phyloP scores from a whole-genome alignment of 2,113 vertebrate species.

The Platanista minor region DNA sequence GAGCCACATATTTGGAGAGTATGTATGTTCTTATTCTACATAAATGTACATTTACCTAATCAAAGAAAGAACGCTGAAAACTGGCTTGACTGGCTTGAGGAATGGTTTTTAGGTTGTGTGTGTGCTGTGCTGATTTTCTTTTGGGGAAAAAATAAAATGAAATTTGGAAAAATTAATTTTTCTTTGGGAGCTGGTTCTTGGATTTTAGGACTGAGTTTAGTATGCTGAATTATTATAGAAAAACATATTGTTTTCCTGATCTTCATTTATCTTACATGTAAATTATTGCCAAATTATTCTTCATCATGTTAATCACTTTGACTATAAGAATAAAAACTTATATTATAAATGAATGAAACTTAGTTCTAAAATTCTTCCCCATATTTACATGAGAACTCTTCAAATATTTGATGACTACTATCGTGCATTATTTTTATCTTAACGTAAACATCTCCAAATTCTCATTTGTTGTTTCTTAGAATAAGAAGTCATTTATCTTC shows the following conservation, averaged over 20 bases:
- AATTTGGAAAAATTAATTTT: constrained; percentile 13
- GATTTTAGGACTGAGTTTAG: background rate
- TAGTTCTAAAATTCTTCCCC: background rate
- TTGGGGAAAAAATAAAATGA: background rate
- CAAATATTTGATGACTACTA: background rate
- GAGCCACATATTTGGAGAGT: constrained; percentile 60
- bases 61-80: background rate
- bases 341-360: constrained; percentile 13
- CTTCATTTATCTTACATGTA: background rate
- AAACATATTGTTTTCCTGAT: background rate
- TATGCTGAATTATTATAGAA: constrained; percentile 14
- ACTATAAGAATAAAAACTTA: background rate
- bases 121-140: background rate
- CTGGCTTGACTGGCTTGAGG: background rate
- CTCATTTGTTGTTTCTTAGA: background rate
- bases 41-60: constrained; percentile 44
- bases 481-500: background rate
- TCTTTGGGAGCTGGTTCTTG: background rate
- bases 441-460: background rate
- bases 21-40: constrained; percentile 34
- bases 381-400: background rate
- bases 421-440: background rate
- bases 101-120: background rate
- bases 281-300: background rate
- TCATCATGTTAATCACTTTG: background rate